These are phyloP conservation scores for Pterocles gutturalis DNA, from an alignment of 2,113 vertebrate genomes.

Conservation along the genomic window DNA sequence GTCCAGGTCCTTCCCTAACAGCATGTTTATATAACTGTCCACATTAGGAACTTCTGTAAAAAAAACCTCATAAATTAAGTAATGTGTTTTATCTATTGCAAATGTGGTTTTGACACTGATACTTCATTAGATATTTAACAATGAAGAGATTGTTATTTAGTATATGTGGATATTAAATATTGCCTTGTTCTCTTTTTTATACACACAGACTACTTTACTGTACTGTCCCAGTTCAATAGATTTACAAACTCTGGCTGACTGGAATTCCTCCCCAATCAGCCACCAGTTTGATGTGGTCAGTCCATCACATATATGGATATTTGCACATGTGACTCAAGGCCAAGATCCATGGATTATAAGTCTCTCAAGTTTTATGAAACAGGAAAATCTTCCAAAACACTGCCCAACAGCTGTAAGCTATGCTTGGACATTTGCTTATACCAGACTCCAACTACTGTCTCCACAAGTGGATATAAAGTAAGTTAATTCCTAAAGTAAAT, in stretches of 20 bases:
- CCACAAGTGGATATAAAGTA: constrained; percentile 99
- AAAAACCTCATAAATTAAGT: not conserved
- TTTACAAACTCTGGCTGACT: constrained; percentile 93
- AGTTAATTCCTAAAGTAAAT: constrained; percentile 52
- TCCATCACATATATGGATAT: constrained; percentile 98
- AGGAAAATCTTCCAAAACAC: constrained; percentile 95
- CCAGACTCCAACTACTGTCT: constrained; percentile 92
- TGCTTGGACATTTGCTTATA: constrained; percentile 97
- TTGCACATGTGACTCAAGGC: constrained; percentile 97
- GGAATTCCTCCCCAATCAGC: constrained; percentile 97
- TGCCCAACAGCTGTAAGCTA: constrained; percentile 95
- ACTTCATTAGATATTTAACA: not conserved
- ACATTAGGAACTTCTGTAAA: not conserved
- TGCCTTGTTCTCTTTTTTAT: not conserved
- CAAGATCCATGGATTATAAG: constrained; percentile 99
- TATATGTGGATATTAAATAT: not conserved
- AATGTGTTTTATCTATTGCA: not conserved
- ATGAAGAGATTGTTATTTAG: not conserved
- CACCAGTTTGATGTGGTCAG: constrained; percentile 98
- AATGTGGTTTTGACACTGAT: not conserved
- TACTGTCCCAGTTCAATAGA: constrained; percentile 97
- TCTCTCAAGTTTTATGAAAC: constrained; percentile 96
- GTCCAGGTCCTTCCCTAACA: not conserved
- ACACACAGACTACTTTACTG: constrained; percentile 88
- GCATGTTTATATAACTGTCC: not conserved